These are phyloP conservation scores for Autographa pulchrina DNA, from an alignment of 2,888 invertebrate genomes.

Conservation along the genomic window DNA sequence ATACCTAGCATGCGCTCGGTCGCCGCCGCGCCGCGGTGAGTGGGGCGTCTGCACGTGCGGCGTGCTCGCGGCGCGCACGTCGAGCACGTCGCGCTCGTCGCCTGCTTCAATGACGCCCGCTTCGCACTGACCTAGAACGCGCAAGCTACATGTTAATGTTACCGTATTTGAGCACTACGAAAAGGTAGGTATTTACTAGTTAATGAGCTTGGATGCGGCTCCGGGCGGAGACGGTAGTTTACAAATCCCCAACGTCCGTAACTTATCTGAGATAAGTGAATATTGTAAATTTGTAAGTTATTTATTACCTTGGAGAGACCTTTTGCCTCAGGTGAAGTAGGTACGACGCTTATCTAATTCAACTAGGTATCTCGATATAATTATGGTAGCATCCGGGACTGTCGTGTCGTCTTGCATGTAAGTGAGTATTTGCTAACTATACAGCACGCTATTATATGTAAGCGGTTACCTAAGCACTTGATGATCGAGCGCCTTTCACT, in stretches of 20 bases:
- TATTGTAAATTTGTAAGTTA: slow-evolving; percentile 4
- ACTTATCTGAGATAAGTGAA: slow-evolving; percentile 1
- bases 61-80: background rate
- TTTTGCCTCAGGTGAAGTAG: background rate
- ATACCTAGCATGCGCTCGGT: no score
- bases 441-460: background rate
- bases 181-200: no score
- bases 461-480: background rate
- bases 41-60: background rate
- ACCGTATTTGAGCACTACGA: slow-evolving; percentile 10
- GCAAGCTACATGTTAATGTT: slow-evolving; percentile 8
- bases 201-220: background rate
- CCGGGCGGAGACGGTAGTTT: background rate
- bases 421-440: background rate
- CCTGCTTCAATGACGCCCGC: slow-evolving; percentile 38
- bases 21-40: no score
- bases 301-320: slow-evolving; percentile 5
- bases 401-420: background rate
- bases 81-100: slow-evolving; percentile 9
- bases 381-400: background rate
- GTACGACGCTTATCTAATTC: background rate
- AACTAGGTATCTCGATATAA: background rate
- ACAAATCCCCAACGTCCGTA: background rate
- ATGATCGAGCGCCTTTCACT: background rate
- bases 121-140: slow-evolving; percentile 36